Conservation (phyloP, 1,140 invertebrate genomes). For the Cydia splendana region DNA sequence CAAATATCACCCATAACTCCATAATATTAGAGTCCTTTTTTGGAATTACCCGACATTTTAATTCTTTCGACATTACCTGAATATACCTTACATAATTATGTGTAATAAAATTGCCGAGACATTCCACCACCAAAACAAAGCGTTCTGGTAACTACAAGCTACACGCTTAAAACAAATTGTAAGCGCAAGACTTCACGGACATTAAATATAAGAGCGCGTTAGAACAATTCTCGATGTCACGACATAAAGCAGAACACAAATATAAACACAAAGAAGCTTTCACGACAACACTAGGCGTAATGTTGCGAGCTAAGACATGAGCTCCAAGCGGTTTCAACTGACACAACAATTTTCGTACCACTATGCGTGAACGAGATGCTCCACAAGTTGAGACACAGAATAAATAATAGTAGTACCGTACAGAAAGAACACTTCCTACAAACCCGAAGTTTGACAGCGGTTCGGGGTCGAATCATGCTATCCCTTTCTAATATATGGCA, state of each 20-base stretch:
- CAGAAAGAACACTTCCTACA: no score
- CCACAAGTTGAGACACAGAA: no score
- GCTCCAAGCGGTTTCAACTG: not conserved
- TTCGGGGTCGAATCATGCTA: no score
- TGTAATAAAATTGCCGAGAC: not conserved
- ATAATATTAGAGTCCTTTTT: no score
- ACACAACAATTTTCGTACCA: no score
- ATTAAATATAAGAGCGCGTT: slow-evolving; percentile 26
- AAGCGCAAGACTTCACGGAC: not conserved
- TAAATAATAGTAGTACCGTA: no score
- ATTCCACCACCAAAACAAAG: not conserved
- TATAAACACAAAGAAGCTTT: slow-evolving; percentile 24
- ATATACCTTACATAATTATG: not conserved
- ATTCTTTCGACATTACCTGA: no score
- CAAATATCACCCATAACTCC: no score
- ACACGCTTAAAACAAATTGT: slow-evolving; percentile 20
- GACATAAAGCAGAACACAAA: slow-evolving; percentile 29
- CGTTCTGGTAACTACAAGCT: not conserved
- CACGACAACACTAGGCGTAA: slow-evolving; percentile 16
- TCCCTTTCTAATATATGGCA: no score
- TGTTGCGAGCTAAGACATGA: not conserved
- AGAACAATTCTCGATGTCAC: slow-evolving; percentile 25
- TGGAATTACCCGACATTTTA: no score
- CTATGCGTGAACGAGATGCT: no score
- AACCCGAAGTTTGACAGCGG: no score